A percentile compares a stretch with the other conserved stretches of the same genome.
Conservation (phyloP, 1,140 invertebrate species). For the Maniola jurtina region DNA sequence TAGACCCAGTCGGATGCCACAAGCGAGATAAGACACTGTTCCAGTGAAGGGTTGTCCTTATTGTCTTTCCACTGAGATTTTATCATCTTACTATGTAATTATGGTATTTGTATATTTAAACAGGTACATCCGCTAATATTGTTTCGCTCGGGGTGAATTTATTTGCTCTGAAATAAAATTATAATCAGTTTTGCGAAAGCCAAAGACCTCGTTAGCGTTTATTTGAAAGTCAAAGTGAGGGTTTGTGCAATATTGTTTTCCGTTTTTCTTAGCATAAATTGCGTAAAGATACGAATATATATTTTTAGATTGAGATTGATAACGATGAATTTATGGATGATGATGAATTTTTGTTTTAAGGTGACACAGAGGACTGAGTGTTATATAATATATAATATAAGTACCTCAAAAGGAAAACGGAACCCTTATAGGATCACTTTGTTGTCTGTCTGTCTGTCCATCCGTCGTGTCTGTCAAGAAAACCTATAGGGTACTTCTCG, state of each 20-base stretch:
- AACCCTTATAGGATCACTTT: too few relatives aligned
- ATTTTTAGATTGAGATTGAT: neutral
- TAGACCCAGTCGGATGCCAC: conserved; percentile 34
- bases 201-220: conserved; percentile 19
- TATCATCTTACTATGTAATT: conserved; percentile 23
- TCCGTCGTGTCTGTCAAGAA: too few relatives aligned
- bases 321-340: neutral
- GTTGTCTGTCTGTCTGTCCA: too few relatives aligned
- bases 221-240: conserved; percentile 18
- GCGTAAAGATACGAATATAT: too few relatives aligned
- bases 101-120: conserved; percentile 17
- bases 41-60: conserved; percentile 15
- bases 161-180: conserved; percentile 26
- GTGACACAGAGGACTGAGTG: too few relatives aligned
- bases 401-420: too few relatives aligned
- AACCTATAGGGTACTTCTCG: too few relatives aligned
- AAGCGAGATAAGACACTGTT: conserved; percentile 41
- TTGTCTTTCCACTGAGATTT: conserved; percentile 23
- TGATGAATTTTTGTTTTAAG: too few relatives aligned
- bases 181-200: conserved; percentile 16
- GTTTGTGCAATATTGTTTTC: conserved; percentile 18
- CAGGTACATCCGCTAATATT: conserved; percentile 14
- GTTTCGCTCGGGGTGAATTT: conserved; percentile 17
- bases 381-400: too few relatives aligned
- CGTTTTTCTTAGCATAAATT: conserved; percentile 5